Conservation (phyloP, 1,140 invertebrate species). For the Tenebrio molitor region DNA sequence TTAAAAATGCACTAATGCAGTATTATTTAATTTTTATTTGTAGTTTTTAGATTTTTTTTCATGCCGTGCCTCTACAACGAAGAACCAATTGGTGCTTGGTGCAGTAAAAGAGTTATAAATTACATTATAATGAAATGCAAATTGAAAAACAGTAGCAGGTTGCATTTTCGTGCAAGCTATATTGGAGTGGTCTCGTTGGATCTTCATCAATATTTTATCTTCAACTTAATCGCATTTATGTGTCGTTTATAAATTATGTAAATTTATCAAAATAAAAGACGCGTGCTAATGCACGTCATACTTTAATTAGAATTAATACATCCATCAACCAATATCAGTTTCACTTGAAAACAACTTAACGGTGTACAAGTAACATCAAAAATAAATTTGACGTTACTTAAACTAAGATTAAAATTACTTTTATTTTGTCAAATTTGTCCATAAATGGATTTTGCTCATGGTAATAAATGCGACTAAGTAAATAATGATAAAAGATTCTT, state of each 20-base stretch:
- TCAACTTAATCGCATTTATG: constrained; percentile 36
- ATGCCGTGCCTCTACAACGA: neutral
- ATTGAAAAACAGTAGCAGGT: constrained; percentile 52
- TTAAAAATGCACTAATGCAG: too few relatives aligned
- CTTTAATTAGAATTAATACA: constrained; percentile 21
- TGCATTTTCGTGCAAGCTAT: constrained; percentile 45
- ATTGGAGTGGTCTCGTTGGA: constrained; percentile 16
- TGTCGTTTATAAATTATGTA: constrained; percentile 37
- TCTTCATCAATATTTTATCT: constrained; percentile 44
- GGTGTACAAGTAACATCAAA: too few relatives aligned
- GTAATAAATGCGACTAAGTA: too few relatives aligned
- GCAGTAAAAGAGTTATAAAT: constrained; percentile 52
- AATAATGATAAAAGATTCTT: too few relatives aligned
- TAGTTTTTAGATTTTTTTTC: constrained; percentile 18
- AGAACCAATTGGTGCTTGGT: constrained; percentile 39
- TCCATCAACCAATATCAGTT: too few relatives aligned
- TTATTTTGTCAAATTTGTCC: too few relatives aligned
- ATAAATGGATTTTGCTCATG: too few relatives aligned
- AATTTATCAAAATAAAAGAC: constrained; percentile 26
- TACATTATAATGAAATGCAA: constrained; percentile 50
- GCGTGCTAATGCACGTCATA: constrained; percentile 14
- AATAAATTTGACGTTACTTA: too few relatives aligned
- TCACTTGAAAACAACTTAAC: too few relatives aligned
- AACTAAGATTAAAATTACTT: too few relatives aligned
- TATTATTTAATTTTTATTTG: too few relatives aligned